These are phyloP conservation scores for Lucifuga dentata DNA, from an alignment of 2,113 vertebrate genomes.

Conservation along the genomic window DNA sequence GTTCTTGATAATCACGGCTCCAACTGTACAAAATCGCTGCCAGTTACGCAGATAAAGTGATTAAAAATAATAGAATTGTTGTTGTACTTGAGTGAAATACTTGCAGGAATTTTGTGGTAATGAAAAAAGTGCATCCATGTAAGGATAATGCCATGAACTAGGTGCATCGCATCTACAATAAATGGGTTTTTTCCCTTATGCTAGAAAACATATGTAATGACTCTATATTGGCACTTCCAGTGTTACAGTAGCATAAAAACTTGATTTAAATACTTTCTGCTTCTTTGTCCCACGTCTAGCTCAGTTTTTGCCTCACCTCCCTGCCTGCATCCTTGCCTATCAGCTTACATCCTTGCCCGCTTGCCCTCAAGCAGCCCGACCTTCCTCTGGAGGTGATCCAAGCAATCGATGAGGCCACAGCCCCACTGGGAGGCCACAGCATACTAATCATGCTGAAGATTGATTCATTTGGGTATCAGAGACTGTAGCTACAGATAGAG, in stretches of 20 bases:
- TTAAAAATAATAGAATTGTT: too few species aligned
- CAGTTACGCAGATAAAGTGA: not conserved
- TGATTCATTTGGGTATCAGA: conserved; percentile 71
- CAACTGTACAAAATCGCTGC: not conserved
- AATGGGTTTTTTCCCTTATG: too few species aligned
- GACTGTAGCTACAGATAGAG: conserved; percentile 44
- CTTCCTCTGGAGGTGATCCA: conserved; percentile 69
- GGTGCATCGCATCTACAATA: conserved; percentile 93
- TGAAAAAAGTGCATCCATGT: conserved; percentile 94
- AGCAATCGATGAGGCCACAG: conserved; percentile 68
- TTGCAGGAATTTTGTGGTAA: conserved; percentile 91
- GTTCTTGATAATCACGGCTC: conserved; percentile 19
- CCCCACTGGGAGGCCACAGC: conserved; percentile 60
- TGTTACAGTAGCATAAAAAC: not conserved
- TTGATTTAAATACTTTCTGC: conserved; percentile 1
- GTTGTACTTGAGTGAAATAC: conserved; percentile 86
- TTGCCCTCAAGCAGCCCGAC: conserved; percentile 43
- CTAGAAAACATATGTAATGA: conserved; percentile 26
- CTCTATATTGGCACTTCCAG: not conserved
- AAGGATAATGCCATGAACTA: conserved; percentile 94
- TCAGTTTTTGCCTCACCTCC: not conserved
- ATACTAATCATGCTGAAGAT: conserved; percentile 75
- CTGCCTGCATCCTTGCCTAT: conserved; percentile 10
- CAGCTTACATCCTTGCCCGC: conserved; percentile 23
- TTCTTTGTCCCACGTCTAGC: not conserved